These are phyloP conservation scores for Saimiri boliviensis DNA, from an alignment of 2,113 vertebrate species.

Conservation along the genomic window DNA sequence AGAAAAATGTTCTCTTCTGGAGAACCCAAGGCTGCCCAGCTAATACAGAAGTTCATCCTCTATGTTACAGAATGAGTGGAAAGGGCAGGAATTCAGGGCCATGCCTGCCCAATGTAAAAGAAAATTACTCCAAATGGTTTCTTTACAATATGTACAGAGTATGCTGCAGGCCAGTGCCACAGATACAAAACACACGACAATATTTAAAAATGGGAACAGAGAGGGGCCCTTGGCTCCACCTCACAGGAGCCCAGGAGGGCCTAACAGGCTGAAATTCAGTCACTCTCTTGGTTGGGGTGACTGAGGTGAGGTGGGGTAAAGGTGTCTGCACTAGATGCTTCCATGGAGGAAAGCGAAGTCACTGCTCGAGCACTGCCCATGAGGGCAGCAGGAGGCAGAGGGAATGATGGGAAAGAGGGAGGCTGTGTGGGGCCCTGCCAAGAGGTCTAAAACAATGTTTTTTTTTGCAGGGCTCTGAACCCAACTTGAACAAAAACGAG, in stretches of 20 bases:
- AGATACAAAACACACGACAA: constrained; percentile 72
- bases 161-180: constrained; percentile 72
- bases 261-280: constrained; percentile 18
- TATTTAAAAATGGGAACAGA: constrained; percentile 70
- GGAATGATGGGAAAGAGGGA: background rate
- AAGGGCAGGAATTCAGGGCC: constrained; percentile 17
- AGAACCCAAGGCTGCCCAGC: constrained; percentile 60
- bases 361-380: background rate
- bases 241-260: constrained; percentile 44
- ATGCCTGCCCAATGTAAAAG: constrained; percentile 56
- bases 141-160: constrained; percentile 98
- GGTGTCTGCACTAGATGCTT: background rate
- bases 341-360: background rate
- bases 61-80: constrained; percentile 54
- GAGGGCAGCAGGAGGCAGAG: background rate
- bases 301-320: constrained; percentile 10
- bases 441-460: background rate
- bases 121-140: constrained; percentile 85
- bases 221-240: constrained; percentile 35
- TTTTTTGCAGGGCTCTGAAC: background rate
- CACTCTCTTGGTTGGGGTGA: constrained; percentile 10
- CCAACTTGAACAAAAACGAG: constrained; percentile 48
- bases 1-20: constrained; percentile 49
- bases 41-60: constrained; percentile 55
- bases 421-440: background rate